These are phyloP conservation scores for Hydropsyche tenuis DNA, from an alignment of 1,140 invertebrate genomes.

Conservation along the genomic window DNA sequence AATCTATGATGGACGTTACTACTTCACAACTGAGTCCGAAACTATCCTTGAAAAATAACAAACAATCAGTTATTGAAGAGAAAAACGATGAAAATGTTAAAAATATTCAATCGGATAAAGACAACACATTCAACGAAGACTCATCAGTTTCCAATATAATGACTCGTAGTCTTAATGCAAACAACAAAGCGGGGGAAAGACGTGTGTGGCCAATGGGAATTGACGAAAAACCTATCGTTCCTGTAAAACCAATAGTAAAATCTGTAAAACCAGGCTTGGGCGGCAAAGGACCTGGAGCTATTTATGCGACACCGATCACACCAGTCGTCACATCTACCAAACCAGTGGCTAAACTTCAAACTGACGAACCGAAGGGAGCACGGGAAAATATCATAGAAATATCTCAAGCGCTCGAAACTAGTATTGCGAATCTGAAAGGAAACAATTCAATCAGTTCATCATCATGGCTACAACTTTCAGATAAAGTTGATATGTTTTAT, in stretches of 20 bases:
- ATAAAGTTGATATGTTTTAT: constrained; percentile 81
- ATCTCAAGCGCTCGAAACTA: constrained; percentile 71
- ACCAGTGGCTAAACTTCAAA: constrained; percentile 52
- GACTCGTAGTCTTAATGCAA: constrained; percentile 58
- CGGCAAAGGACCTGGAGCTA: constrained; percentile 53
- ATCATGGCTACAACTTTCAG: constrained; percentile 81
- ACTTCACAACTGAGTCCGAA: constrained; percentile 68
- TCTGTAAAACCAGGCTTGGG: constrained; percentile 62
- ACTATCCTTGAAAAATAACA: constrained; percentile 60
- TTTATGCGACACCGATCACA: constrained; percentile 66
- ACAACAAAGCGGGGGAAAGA: constrained; percentile 59
- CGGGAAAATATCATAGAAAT: constrained; percentile 75
- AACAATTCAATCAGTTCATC: constrained; percentile 58
- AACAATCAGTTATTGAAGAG: constrained; percentile 51
- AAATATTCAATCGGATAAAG: constrained; percentile 51
- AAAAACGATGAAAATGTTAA: constrained; percentile 49
- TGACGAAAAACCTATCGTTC: constrained; percentile 75
- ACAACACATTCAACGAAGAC: constrained; percentile 63
- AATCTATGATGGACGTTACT: constrained; percentile 57
- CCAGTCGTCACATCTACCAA: constrained; percentile 49
- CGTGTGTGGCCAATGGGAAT: constrained; percentile 64
- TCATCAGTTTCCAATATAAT: constrained; percentile 48
- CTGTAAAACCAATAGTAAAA: constrained; percentile 70
- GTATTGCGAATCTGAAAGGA: constrained; percentile 68
- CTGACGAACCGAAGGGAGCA: constrained; percentile 57